These are phyloP conservation scores for Trididemnum miniatum DNA, from an alignment of 23 tunicate genomes.

Conservation along the genomic window DNA sequence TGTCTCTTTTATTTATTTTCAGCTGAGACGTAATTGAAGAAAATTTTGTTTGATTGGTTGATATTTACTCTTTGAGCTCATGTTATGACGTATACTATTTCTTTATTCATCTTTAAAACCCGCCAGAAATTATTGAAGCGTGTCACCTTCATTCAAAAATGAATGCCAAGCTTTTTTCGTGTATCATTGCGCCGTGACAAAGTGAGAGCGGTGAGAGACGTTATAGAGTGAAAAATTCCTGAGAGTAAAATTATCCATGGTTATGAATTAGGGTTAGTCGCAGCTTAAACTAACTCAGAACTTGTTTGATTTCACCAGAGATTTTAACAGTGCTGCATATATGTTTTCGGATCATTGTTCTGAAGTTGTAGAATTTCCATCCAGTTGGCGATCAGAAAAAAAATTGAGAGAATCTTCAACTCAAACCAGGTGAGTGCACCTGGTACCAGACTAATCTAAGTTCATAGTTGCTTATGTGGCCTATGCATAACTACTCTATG, in stretches of 20 bases:
- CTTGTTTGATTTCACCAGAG: too few relatives aligned
- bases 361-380: constrained; percentile 36
- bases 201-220: too few relatives aligned
- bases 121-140: constrained; percentile 21
- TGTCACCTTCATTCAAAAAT: too few relatives aligned
- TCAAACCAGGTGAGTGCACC: constrained; percentile 62
- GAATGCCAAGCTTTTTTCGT: too few relatives aligned
- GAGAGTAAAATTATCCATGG: too few relatives aligned
- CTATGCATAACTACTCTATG: too few relatives aligned
- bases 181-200: constrained; percentile 75
- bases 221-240: too few relatives aligned
- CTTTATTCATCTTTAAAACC: constrained; percentile 1
- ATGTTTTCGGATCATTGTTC: constrained; percentile 50
- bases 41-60: constrained; percentile 22
- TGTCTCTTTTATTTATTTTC: not conserved
- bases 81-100: not conserved
- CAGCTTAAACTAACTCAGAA: too few relatives aligned
- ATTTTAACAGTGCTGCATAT: too few relatives aligned
- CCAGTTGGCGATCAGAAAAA: constrained; percentile 62
- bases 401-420: constrained; percentile 52
- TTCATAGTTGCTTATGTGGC: not conserved
- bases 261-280: too few relatives aligned
- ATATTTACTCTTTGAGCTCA: not conserved
- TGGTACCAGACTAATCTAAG: not conserved
- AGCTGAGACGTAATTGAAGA: not conserved